Conservation (phyloP, 2,888 invertebrate species). For the Lutraria lutraria region DNA sequence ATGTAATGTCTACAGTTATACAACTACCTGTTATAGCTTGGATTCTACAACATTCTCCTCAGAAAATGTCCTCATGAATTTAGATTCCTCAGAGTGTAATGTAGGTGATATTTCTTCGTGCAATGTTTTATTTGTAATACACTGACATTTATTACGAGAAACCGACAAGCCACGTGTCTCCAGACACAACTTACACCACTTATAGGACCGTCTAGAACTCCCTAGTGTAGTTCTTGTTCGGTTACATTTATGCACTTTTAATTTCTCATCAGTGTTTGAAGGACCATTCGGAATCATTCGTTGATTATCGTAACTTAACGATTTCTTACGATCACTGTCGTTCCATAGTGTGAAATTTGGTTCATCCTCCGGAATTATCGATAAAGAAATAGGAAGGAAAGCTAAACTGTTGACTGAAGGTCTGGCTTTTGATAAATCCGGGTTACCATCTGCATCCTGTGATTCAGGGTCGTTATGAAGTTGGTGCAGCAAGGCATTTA, state of each 20-base stretch:
- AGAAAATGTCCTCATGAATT: neutral
- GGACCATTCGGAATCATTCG: neutral
- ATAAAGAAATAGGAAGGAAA: slow-evolving; percentile 52
- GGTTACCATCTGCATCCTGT: neutral
- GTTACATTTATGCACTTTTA: slow-evolving; percentile 3
- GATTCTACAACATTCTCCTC: neutral
- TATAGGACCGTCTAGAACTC: slow-evolving; percentile 43
- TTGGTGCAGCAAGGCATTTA: slow-evolving; percentile 48
- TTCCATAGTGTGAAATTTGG: neutral
- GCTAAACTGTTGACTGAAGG: slow-evolving; percentile 49
- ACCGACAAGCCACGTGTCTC: neutral
- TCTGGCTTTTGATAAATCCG: neutral
- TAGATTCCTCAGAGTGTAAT: neutral
- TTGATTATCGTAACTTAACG: neutral
- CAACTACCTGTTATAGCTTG: neutral
- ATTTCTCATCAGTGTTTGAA: neutral
- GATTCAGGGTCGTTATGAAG: slow-evolving; percentile 42
- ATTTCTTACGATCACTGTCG: neutral
- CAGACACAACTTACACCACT: slow-evolving; percentile 1
- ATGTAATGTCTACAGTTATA: neutral
- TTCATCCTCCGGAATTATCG: slow-evolving; percentile 20
- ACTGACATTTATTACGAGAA: slow-evolving; percentile 2
- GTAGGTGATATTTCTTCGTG: neutral
- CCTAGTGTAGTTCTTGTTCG: slow-evolving; percentile 12
- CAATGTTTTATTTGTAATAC: neutral